These are phyloP conservation scores for Eciton burchellii DNA, from an alignment of 1,140 invertebrate species.

Conservation along the genomic window DNA sequence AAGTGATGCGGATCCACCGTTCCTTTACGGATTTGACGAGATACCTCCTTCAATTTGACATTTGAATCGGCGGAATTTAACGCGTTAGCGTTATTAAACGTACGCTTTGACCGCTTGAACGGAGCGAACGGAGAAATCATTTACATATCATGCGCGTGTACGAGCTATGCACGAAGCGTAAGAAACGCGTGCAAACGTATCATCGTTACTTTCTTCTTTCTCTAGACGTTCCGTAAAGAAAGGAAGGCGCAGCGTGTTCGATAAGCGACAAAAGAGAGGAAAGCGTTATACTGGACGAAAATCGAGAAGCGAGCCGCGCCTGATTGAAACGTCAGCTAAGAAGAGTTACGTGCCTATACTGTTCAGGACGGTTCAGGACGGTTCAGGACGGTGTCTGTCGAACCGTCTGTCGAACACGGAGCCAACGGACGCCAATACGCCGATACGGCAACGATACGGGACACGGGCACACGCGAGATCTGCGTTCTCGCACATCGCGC, in stretches of 20 bases:
- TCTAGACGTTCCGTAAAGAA: background rate
- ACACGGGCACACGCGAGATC: conserved; percentile 21
- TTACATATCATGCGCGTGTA: too few relatives aligned
- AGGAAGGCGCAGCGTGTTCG: too few relatives aligned
- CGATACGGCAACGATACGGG: too few relatives aligned
- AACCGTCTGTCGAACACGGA: conserved; percentile 22
- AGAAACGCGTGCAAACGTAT: background rate
- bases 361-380: conserved; percentile 7
- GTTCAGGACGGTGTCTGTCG: conserved; percentile 28
- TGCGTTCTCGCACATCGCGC: conserved; percentile 27
- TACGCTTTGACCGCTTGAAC: too few relatives aligned
- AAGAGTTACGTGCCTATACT: conserved; percentile 75
- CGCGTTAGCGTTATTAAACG: background rate
- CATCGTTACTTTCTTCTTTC: background rate
- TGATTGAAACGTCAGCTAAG: conserved; percentile 81
- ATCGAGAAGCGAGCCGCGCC: conserved; percentile 65
- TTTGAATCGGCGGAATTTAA: background rate
- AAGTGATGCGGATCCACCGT: background rate
- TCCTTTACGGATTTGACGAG: background rate
- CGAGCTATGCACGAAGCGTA: too few relatives aligned
- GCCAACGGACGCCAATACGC: too few relatives aligned
- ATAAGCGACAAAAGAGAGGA: conserved; percentile 28
- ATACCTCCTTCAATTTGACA: background rate
- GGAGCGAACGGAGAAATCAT: too few relatives aligned
- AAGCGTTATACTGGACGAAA: conserved; percentile 62